These are phyloP conservation scores for Formicarius rufipectus DNA, from an alignment of 2,113 vertebrate genomes.

Conservation along the genomic window DNA sequence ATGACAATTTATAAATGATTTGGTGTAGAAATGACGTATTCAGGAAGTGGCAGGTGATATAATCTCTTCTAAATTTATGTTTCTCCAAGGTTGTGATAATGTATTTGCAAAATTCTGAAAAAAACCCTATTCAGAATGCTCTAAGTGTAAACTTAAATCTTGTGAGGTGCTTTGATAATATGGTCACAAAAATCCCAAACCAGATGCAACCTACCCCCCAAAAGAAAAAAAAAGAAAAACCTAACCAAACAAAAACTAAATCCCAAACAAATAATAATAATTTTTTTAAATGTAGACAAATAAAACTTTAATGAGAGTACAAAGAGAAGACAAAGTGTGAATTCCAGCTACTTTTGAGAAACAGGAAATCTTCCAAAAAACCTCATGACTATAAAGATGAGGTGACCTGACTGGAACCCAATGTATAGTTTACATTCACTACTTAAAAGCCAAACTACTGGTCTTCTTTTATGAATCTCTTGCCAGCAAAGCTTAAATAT, in stretches of 20 bases:
- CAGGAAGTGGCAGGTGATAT: background rate
- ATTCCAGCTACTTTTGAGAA: background rate
- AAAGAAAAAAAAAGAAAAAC: no score
- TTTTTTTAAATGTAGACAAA: background rate
- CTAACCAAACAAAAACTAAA: background rate
- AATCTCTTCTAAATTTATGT: background rate
- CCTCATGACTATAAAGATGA: background rate
- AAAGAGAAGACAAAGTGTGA: background rate
- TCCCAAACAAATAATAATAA: background rate
- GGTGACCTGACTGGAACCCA: background rate
- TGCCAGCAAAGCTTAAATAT: slow-evolving; percentile 7
- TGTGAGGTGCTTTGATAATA: background rate
- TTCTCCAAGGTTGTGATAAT: background rate
- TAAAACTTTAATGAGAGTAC: background rate
- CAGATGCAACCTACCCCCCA: background rate
- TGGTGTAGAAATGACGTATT: fast-evolving
- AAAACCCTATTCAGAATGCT: background rate
- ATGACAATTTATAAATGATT: background rate
- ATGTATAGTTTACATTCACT: background rate
- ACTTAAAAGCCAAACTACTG: background rate
- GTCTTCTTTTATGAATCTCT: background rate
- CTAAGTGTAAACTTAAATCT: background rate
- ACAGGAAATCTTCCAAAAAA: background rate
- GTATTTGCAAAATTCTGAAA: background rate
- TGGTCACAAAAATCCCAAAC: background rate